A percentile compares a stretch with the other conserved stretches of the same genome.
phyloP scores from a whole-genome alignment of 2,113 vertebrate genomes.

The Sardina pilchardus region DNA sequence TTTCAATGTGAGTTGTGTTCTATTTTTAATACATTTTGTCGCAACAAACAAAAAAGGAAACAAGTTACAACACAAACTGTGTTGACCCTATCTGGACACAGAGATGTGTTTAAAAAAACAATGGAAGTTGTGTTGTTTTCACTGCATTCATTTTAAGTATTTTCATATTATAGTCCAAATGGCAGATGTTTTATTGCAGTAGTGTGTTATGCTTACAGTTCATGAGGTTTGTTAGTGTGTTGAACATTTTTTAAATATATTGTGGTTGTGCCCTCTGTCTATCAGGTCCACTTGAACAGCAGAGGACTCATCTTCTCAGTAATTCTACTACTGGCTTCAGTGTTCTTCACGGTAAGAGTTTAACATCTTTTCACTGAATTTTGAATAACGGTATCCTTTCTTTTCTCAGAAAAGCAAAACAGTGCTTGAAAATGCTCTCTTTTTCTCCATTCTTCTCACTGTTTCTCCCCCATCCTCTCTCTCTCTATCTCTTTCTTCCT shows the following conservation, averaged over 20 bases:
- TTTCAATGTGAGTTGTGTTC: too few relatives aligned
- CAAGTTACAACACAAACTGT: too few relatives aligned
- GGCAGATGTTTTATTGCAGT: too few relatives aligned
- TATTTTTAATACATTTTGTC: too few relatives aligned
- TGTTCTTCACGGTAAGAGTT: slow-evolving; percentile 86
- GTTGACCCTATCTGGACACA: too few relatives aligned
- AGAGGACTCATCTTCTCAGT: slow-evolving; percentile 93
- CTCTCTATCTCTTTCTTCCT: background rate
- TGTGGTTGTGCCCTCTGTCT: slow-evolving; percentile 49
- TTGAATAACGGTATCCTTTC: too few relatives aligned
- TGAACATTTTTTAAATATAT: background rate
- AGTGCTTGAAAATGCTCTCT: background rate
- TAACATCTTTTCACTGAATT: too few relatives aligned
- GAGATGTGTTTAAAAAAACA: too few relatives aligned
- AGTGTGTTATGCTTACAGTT: background rate
- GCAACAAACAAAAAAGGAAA: too few relatives aligned
- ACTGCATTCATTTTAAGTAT: too few relatives aligned
- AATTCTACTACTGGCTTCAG: slow-evolving; percentile 86
- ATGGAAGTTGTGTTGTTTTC: too few relatives aligned
- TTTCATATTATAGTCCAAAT: too few relatives aligned
- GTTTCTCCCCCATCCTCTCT: background rate
- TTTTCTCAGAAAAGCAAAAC: background rate
- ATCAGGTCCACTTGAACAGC: slow-evolving; percentile 89
- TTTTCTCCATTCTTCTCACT: background rate
- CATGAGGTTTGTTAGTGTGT: background rate